Evolutionary conservation across 1,140 invertebrate genomes (phyloP), one percentile per base, ranked within the genome.

Genomic region (Sesamia nonagrioides): DNA sequence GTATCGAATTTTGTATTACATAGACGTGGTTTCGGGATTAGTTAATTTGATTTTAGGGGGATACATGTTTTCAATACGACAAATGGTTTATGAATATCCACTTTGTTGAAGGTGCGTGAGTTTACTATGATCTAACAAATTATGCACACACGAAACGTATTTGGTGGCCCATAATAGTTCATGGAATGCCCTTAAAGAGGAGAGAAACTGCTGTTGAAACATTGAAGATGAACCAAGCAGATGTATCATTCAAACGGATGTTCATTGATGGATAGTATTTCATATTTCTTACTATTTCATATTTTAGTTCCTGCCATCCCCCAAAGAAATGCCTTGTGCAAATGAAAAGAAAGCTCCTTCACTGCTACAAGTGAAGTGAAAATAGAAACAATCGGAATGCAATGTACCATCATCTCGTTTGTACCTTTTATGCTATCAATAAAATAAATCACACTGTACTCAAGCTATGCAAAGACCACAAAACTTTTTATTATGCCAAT

Each of bases 391-490:
- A 77, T 77, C 61, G 56, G 15, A 66, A 66, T 54, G 61, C 61
- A 52, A 37, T 54, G 74, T 37, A 63, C 75, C 60, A 75, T 80
- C 73, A 79, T 88, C 84, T 85, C 86, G 73, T 84, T 71, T 88
- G 86, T 88, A 86, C 77, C 80, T 83, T 84, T 86, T 84, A 79
- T 80, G 84, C 82, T 82, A 86, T 80, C 84, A 84, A 87, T 88
- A 84, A 86, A 84, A 89, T 89, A 89, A 89, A 88, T 88, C 85
- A 84, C 84, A 75, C 33, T 79, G 75, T 80, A 86, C 75, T 74
- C 58, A 78, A 35, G 63, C 74, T 61, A 72, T 77, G 72, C 48
- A 73, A 83, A 82, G 75, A 56, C 77, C 74, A 81, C 80, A 21
- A 79, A 84, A 85, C 82, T 88, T 90, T 89, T 89, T 87, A 80